Evolutionary conservation across 2,888 invertebrate species (phyloP).

Genomic region (Cryptocephalus primarius): DNA sequence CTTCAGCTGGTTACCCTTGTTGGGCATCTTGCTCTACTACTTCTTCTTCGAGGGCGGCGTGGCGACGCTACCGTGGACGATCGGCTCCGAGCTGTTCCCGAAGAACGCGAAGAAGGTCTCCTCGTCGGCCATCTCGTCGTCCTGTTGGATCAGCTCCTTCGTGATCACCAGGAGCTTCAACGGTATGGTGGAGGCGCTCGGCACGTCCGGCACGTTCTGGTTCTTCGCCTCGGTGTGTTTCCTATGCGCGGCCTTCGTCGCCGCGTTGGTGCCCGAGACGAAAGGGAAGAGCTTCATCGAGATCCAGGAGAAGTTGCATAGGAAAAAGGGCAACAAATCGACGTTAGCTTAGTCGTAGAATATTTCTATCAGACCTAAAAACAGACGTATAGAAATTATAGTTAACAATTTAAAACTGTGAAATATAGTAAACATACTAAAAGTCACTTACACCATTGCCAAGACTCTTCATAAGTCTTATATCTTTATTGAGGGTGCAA

Average conservation of each 20-base stretch:
- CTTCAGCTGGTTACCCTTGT: constrained; percentile 59
- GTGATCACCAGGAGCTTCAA: constrained; percentile 60
- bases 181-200: constrained; percentile 43
- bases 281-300: constrained; percentile 77
- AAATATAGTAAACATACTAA: too few relatives aligned
- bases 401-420: too few relatives aligned
- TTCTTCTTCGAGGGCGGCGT: constrained; percentile 45
- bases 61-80: constrained; percentile 66
- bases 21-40: constrained; percentile 60
- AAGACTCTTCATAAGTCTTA: too few relatives aligned
- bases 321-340: not conserved
- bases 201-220: constrained; percentile 57
- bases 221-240: constrained; percentile 47
- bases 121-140: constrained; percentile 60
- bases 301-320: constrained; percentile 52
- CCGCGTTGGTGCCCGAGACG: constrained; percentile 77
- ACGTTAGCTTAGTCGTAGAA: too few relatives aligned
- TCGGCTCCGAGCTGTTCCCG: constrained; percentile 71
- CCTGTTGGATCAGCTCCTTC: constrained; percentile 64
- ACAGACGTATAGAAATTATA: too few relatives aligned
- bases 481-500: too few relatives aligned
- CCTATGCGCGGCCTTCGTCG: constrained; percentile 57
- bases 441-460: too few relatives aligned
- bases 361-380: too few relatives aligned
- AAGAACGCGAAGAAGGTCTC: constrained; percentile 63